Conservation (phyloP, 2,888 invertebrate species). For the Amitus sp. region DNA sequence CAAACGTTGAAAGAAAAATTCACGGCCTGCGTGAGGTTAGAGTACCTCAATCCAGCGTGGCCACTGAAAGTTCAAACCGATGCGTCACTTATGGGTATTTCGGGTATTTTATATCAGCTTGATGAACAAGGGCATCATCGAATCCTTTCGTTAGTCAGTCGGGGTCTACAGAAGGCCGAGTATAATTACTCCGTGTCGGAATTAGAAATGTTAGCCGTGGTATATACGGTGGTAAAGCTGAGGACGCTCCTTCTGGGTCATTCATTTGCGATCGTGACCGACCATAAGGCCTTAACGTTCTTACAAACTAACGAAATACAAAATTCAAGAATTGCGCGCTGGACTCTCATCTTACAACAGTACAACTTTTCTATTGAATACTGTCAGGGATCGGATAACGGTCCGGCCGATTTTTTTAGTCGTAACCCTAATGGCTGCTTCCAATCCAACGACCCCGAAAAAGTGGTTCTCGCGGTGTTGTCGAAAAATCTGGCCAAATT, state of each 20-base stretch:
- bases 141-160: constrained; percentile 7
- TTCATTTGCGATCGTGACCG: not conserved
- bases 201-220: constrained; percentile 24
- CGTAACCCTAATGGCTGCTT: not conserved
- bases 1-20: constrained; percentile 30
- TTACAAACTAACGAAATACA: not conserved
- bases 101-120: constrained; percentile 34
- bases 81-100: constrained; percentile 21
- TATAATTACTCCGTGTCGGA: constrained; percentile 25
- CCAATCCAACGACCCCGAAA: too few relatives aligned
- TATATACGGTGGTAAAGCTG: constrained; percentile 16
- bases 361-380: constrained; percentile 15
- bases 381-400: constrained; percentile 11
- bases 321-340: constrained; percentile 6
- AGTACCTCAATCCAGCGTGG: not conserved
- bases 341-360: constrained; percentile 12
- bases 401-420: not conserved
- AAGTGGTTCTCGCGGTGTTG: too few relatives aligned
- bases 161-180: constrained; percentile 22
- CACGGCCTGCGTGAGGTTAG: not conserved
- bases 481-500: too few relatives aligned
- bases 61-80: not conserved
- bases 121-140: not conserved
- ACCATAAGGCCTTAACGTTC: constrained; percentile 11
- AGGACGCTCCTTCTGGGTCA: not conserved